Percentiles rank a stretch among this genome's conserved stretches.
Conservation (phyloP, 2,113 vertebrate species). For the Apaloderma vittatum region DNA sequence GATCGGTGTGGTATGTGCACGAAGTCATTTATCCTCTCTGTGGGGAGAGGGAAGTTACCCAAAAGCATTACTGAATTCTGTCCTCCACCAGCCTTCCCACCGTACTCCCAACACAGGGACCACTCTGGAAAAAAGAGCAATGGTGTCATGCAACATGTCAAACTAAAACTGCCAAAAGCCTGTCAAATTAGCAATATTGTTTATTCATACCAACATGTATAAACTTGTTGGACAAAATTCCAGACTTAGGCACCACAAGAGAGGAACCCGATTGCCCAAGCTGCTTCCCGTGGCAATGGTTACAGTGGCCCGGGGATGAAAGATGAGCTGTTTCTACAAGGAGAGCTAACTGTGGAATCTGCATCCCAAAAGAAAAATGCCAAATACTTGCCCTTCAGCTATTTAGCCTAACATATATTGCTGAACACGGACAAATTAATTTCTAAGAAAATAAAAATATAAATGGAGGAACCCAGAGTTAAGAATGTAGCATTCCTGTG, state of each 20-base stretch:
- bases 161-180: not conserved
- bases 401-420: not conserved
- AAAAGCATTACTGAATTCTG: not conserved
- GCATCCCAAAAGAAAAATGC: not conserved
- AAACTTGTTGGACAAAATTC: not conserved
- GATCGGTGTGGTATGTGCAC: not conserved
- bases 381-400: not conserved
- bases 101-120: not conserved
- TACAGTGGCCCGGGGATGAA: not conserved
- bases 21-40: not conserved
- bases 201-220: not conserved
- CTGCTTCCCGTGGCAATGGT: not conserved
- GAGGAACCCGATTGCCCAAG: not conserved
- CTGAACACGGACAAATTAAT: not conserved
- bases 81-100: not conserved
- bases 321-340: not conserved
- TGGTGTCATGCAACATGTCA: rapidly evolving
- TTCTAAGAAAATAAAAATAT: not conserved
- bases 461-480: not conserved
- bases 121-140: not conserved
- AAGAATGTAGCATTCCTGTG: not conserved
- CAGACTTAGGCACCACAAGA: not conserved
- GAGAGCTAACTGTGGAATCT: not conserved
- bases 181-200: not conserved
- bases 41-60: not conserved